Percentiles rank a stretch among this genome's conserved stretches.
Evolutionary conservation across 1,140 invertebrate species (phyloP).

Genomic region (Coptotermes formosanus): DNA sequence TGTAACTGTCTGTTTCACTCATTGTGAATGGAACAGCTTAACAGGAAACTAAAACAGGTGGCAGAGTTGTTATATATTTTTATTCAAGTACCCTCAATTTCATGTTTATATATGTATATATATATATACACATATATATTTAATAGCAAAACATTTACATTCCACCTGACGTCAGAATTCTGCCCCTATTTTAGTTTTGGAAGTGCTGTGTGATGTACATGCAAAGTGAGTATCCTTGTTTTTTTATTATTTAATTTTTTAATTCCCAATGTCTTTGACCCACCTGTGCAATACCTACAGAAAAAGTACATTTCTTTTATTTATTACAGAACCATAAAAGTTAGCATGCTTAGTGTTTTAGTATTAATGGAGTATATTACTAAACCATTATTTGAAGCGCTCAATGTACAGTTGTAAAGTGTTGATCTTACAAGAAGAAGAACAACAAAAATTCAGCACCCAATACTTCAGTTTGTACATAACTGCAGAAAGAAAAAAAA

Average conservation of each 20-base stretch:
- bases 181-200: constrained; percentile 33
- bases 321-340: constrained; percentile 34
- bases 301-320: constrained; percentile 32
- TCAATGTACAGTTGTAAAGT: constrained; percentile 42
- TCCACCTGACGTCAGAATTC: constrained; percentile 35
- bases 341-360: constrained; percentile 39
- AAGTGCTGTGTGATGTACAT: constrained; percentile 23
- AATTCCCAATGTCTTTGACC: constrained; percentile 24
- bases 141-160: constrained; percentile 37
- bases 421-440: constrained; percentile 37
- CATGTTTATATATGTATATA: not conserved
- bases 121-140: constrained; percentile 10
- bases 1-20: not conserved
- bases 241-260: constrained; percentile 21
- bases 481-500: constrained; percentile 27
- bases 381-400: constrained; percentile 37
- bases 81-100: constrained; percentile 26
- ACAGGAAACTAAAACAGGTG: not conserved
- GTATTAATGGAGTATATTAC: constrained; percentile 29
- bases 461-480: constrained; percentile 37
- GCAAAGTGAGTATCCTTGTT: not conserved
- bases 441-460: constrained; percentile 27
- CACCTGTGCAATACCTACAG: constrained; percentile 36
- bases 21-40: not conserved
- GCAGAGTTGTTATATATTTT: constrained; percentile 21